phyloP scores from a whole-genome alignment of 2,888 invertebrate species.

The Limnephilus marmoratus region DNA sequence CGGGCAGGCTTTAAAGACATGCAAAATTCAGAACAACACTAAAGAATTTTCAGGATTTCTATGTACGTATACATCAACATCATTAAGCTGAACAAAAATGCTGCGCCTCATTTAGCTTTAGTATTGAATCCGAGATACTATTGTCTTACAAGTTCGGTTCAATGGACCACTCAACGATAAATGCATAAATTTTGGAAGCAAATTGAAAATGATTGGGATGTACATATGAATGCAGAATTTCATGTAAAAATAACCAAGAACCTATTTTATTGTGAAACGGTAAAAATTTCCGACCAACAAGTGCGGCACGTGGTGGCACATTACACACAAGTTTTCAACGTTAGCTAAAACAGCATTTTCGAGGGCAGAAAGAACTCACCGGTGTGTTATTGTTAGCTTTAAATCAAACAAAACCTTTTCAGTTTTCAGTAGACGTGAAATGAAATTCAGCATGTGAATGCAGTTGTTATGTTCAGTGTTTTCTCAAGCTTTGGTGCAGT shows the following conservation, averaged over 20 bases:
- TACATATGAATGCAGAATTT: not conserved
- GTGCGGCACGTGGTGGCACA: not conserved
- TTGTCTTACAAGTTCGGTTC: not conserved
- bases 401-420: not conserved
- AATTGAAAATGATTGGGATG: not conserved
- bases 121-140: not conserved
- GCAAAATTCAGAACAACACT: not conserved
- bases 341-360: not conserved
- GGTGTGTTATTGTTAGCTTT: not conserved
- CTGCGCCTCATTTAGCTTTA: too few relatives aligned
- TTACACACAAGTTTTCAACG: not conserved
- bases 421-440: not conserved
- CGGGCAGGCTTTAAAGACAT: not conserved
- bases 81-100: too few relatives aligned
- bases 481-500: conserved; percentile 27
- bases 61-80: not conserved
- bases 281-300: not conserved
- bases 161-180: not conserved
- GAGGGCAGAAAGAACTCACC: conserved; percentile 2
- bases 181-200: not conserved
- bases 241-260: not conserved
- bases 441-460: conserved; percentile 30
- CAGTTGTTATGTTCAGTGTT: conserved; percentile 8
- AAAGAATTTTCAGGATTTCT: not conserved
- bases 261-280: too few relatives aligned